Conservation (phyloP, 1,140 invertebrate genomes). For the Amphibalanus amphitrite region DNA sequence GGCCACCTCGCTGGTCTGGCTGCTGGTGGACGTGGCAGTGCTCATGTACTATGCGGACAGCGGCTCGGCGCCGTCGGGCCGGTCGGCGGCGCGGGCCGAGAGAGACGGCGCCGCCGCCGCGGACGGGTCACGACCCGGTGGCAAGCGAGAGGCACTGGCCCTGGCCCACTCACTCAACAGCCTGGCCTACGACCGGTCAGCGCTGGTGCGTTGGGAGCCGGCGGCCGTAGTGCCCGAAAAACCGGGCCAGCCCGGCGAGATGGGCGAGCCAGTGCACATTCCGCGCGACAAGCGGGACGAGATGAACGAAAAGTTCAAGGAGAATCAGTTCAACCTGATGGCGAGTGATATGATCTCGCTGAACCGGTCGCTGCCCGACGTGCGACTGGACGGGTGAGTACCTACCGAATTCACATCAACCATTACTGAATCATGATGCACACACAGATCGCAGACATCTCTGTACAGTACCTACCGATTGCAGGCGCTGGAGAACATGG, state of each 20-base stretch:
- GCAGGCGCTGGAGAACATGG: too few species aligned
- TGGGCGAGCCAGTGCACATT: slow-evolving; percentile 73
- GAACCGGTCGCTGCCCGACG: slow-evolving; percentile 87
- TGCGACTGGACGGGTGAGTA: slow-evolving; percentile 71
- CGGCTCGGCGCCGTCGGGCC: slow-evolving; percentile 23
- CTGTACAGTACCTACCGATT: too few species aligned
- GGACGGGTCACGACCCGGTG: slow-evolving; percentile 15
- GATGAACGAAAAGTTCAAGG: slow-evolving; percentile 88
- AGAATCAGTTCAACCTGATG: slow-evolving; percentile 96
- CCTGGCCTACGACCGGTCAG: not conserved
- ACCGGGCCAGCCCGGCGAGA: slow-evolving; percentile 61
- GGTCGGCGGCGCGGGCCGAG: slow-evolving; percentile 15
- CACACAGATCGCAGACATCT: not conserved
- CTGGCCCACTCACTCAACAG: slow-evolving; percentile 2
- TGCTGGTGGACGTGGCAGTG: slow-evolving; percentile 75
- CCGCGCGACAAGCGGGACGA: slow-evolving; percentile 55
- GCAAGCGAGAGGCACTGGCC: slow-evolving; percentile 3
- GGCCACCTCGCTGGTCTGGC: slow-evolving; percentile 86
- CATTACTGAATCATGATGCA: not conserved
- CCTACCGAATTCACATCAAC: too few species aligned
- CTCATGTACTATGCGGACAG: slow-evolving; percentile 86
- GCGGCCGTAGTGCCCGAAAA: slow-evolving; percentile 46
- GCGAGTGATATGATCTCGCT: slow-evolving; percentile 95
- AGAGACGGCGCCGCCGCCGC: slow-evolving; percentile 14
- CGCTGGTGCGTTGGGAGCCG: slow-evolving; percentile 40